A percentile compares a stretch with the other conserved stretches of the same genome.
Evolutionary conservation across 1,140 invertebrate species (phyloP).

Genomic region (Phocides pigmalion): DNA sequence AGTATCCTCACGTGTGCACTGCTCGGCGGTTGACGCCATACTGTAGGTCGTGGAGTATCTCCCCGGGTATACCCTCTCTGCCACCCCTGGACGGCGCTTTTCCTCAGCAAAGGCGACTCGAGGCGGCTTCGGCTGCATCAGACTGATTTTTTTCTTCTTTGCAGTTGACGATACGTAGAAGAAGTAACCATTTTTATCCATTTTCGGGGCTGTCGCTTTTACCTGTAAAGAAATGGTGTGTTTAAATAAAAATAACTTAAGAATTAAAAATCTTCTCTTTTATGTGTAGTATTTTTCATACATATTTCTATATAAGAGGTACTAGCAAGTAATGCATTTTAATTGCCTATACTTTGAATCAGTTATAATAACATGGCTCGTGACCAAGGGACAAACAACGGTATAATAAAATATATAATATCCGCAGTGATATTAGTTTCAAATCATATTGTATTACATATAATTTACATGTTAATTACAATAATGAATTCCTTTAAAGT

Average conservation of each 20-base stretch:
- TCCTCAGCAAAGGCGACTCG: constrained; percentile 72
- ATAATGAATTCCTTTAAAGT: too few relatives aligned
- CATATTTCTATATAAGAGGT: too few relatives aligned
- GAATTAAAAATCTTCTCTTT: too few relatives aligned
- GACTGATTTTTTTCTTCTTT: constrained; percentile 82
- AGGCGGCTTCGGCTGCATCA: constrained; percentile 79
- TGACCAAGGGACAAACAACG: too few relatives aligned
- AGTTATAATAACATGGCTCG: too few relatives aligned
- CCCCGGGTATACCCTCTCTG: constrained; percentile 50
- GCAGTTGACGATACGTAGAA: constrained; percentile 79
- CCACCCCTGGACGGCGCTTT: constrained; percentile 67
- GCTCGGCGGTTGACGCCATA: constrained; percentile 62
- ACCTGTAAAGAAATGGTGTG: constrained; percentile 59
- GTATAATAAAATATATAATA: too few relatives aligned
- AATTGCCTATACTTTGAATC: too few relatives aligned
- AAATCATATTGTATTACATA: too few relatives aligned
- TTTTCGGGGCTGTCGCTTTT: constrained; percentile 78
- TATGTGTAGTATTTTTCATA: too few relatives aligned
- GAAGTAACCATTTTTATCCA: constrained; percentile 81
- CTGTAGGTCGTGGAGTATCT: constrained; percentile 42
- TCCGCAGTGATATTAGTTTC: too few relatives aligned
- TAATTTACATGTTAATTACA: too few relatives aligned
- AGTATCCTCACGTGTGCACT: constrained; percentile 55
- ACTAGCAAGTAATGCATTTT: too few relatives aligned
- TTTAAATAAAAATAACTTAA: not conserved